These are phyloP conservation scores for Pteruthius melanotis DNA, from an alignment of 2,113 vertebrate genomes.

Conservation along the genomic window DNA sequence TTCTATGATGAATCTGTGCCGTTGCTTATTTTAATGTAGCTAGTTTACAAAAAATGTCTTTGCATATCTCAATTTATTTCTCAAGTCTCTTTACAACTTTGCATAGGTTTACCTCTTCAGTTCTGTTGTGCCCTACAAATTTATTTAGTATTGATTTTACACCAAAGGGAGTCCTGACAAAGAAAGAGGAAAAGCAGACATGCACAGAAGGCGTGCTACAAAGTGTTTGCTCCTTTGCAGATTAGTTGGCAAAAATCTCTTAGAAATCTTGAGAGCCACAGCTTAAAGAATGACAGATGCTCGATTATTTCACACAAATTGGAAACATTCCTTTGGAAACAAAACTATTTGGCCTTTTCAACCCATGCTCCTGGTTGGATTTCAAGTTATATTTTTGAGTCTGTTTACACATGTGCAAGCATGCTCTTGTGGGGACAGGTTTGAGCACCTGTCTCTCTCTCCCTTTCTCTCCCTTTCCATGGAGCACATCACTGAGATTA, in stretches of 20 bases:
- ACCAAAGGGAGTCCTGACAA: background rate
- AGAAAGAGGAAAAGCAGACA: background rate
- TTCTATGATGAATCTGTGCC: background rate
- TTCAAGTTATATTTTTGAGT: background rate
- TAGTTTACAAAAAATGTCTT: background rate
- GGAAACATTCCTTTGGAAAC: background rate
- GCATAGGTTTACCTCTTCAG: background rate
- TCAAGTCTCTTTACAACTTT: background rate
- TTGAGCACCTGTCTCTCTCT: background rate
- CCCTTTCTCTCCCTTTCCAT: background rate
- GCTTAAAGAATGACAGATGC: background rate
- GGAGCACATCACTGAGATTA: background rate
- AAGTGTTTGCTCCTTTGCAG: background rate
- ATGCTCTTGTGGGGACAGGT: background rate
- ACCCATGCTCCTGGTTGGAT: background rate
- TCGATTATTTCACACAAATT: background rate
- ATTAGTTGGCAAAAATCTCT: background rate
- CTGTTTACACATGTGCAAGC: background rate
- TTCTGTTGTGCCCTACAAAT: background rate
- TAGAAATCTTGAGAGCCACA: background rate
- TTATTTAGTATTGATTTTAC: background rate
- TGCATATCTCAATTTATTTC: background rate
- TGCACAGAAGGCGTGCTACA: background rate
- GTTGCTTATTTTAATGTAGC: background rate
- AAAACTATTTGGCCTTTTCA: background rate